phyloP scores from a whole-genome alignment of 23 tunicate genomes.

The Halocynthia aurantium region DNA sequence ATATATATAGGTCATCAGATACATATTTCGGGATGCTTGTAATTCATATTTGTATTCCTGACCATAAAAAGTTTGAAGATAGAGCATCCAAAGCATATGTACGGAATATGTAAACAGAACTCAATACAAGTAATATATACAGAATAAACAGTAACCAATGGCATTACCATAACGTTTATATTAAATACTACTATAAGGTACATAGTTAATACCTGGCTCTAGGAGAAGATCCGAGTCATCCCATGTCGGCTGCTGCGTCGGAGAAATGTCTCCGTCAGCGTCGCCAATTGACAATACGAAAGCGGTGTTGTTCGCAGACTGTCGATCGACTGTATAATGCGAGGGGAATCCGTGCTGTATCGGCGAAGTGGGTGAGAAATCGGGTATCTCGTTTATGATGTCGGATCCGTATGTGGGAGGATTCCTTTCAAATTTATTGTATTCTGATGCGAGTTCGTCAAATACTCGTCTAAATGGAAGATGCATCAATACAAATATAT shows the following conservation, averaged over 20 bases:
- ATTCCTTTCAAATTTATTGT: constrained; percentile 31
- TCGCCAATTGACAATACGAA: background rate
- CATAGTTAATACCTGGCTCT: too few relatives aligned
- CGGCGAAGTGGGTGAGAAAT: background rate
- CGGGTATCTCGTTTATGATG: background rate
- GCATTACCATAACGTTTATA: background rate
- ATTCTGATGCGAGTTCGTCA: constrained; percentile 66
- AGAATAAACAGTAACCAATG: too few relatives aligned
- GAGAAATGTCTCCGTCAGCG: constrained; percentile 1
- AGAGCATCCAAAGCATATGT: too few relatives aligned
- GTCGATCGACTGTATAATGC: background rate
- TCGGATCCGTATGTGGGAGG: background rate
- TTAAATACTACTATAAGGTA: background rate
- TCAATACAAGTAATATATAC: too few relatives aligned
- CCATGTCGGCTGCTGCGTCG: constrained; percentile 60
- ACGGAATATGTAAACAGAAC: too few relatives aligned
- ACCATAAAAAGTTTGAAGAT: too few relatives aligned
- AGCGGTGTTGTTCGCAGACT: background rate
- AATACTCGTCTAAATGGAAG: constrained; percentile 38
- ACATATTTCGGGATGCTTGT: too few relatives aligned
- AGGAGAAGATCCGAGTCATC: constrained; percentile 61
- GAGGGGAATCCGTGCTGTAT: constrained; percentile 1
- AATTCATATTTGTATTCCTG: too few relatives aligned
- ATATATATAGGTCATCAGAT: too few relatives aligned
- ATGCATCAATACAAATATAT: background rate